phyloP scores from a whole-genome alignment of 92 coral and sea anemone genomes.

The Phenganax subtilis region DNA sequence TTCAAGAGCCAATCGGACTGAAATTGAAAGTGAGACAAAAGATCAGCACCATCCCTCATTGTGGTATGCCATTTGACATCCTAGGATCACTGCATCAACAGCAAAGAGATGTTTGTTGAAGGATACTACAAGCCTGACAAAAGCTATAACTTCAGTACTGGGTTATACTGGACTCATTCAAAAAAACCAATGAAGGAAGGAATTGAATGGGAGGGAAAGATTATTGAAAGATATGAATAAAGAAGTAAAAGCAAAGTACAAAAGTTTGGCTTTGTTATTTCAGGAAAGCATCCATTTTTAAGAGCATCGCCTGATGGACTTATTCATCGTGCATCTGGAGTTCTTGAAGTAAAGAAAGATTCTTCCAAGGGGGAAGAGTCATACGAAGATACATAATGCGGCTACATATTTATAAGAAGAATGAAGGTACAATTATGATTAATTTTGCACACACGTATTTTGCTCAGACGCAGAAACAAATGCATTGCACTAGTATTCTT shows the following conservation, averaged over 20 bases:
- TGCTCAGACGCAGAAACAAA: slow-evolving; percentile 32
- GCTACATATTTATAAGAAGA: slow-evolving; percentile 17
- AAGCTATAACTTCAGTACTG: slow-evolving; percentile 46
- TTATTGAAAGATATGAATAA: no score
- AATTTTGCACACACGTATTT: slow-evolving; percentile 19
- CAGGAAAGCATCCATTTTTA: slow-evolving; percentile 17
- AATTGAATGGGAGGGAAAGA: slow-evolving; percentile 44
- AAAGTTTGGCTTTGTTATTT: slow-evolving; percentile 22
- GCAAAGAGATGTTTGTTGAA: slow-evolving; percentile 50
- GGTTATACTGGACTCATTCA: slow-evolving; percentile 36
- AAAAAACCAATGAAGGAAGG: slow-evolving; percentile 49
- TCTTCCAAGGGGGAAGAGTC: neutral
- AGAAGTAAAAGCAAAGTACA: slow-evolving; percentile 1
- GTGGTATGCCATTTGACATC: slow-evolving; percentile 60
- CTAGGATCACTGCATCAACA: slow-evolving; percentile 62
- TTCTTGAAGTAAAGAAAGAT: no score
- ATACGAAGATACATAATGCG: slow-evolving; percentile 1
- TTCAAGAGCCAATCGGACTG: slow-evolving; percentile 40
- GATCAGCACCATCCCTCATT: slow-evolving; percentile 46
- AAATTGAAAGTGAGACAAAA: slow-evolving; percentile 49
- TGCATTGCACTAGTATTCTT: slow-evolving; percentile 22
- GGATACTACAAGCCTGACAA: neutral
- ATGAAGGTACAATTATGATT: slow-evolving; percentile 19
- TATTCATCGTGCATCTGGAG: slow-evolving; percentile 12
- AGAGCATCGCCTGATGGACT: slow-evolving; percentile 30